Conservation (phyloP, 2,113 vertebrate genomes). For the Phaethornis superciliosus region DNA sequence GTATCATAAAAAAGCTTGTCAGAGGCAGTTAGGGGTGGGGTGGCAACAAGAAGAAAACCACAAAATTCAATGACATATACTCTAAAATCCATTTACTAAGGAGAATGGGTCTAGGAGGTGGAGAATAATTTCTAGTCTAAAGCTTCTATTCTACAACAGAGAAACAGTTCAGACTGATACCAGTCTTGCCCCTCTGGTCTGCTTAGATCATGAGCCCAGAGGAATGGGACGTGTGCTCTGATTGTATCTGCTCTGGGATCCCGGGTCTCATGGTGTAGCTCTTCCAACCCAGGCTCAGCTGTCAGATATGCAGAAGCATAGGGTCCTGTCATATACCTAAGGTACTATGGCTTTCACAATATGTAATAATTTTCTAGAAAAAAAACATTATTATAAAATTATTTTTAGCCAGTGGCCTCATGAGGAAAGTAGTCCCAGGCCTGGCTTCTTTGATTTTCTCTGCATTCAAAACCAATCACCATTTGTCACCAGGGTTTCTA, state of each 20-base stretch:
- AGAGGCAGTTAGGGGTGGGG: background rate
- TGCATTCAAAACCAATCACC: background rate
- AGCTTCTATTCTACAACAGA: background rate
- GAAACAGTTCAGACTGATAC: background rate
- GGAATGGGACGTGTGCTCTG: background rate
- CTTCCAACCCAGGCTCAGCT: background rate
- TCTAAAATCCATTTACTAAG: background rate
- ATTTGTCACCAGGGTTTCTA: background rate
- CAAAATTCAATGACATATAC: background rate
- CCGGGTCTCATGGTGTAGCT: background rate
- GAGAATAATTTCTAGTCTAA: background rate
- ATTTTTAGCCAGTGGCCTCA: background rate
- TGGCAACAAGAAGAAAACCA: background rate
- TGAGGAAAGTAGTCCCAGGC: background rate
- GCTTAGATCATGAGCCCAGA: background rate
- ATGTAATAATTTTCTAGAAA: background rate
- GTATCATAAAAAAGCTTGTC: background rate
- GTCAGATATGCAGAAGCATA: background rate
- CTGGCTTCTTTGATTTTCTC: background rate
- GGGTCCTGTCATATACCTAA: background rate
- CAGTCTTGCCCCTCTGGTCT: background rate
- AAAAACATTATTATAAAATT: too few species aligned
- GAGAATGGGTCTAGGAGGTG: background rate
- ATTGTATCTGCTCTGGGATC: background rate
- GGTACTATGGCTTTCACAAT: fast-evolving